Evolutionary conservation across 2,888 invertebrate genomes (phyloP).

Genomic region (Resseliella maxima): DNA sequence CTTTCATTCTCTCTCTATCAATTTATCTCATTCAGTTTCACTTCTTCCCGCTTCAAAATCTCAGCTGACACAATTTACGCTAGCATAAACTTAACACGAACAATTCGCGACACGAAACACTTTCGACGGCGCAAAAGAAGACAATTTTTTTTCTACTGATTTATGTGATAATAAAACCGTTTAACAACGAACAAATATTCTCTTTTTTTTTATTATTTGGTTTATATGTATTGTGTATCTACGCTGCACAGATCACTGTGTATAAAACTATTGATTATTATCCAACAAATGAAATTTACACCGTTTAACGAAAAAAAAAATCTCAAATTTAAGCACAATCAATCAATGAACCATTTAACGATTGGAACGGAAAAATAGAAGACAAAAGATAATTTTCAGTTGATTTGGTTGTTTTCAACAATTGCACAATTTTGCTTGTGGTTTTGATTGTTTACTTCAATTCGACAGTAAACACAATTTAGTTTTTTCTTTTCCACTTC

Average conservation of each 20-base stretch:
- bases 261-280: neutral
- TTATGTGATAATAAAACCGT: slow-evolving; percentile 13
- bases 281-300: slow-evolving; percentile 31
- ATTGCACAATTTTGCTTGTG: neutral
- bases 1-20: neutral
- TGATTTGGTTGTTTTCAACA: neutral
- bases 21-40: too few relatives aligned
- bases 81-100: neutral
- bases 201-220: neutral
- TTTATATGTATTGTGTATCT: neutral
- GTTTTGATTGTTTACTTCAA: neutral
- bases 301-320: neutral
- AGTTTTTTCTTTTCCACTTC: too few relatives aligned
- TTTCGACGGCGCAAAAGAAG: neutral
- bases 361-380: slow-evolving; percentile 8
- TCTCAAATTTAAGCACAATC: slow-evolving; percentile 34
- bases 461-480: neutral
- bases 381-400: neutral
- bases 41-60: neutral
- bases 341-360: neutral
- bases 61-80: slow-evolving; percentile 37
- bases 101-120: slow-evolving; percentile 43
- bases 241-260: neutral
- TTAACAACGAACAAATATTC: slow-evolving; percentile 19
- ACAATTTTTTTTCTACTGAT: neutral